phyloP scores from a whole-genome alignment of 2,888 invertebrate genomes.

The Oxycera nigricornis region DNA sequence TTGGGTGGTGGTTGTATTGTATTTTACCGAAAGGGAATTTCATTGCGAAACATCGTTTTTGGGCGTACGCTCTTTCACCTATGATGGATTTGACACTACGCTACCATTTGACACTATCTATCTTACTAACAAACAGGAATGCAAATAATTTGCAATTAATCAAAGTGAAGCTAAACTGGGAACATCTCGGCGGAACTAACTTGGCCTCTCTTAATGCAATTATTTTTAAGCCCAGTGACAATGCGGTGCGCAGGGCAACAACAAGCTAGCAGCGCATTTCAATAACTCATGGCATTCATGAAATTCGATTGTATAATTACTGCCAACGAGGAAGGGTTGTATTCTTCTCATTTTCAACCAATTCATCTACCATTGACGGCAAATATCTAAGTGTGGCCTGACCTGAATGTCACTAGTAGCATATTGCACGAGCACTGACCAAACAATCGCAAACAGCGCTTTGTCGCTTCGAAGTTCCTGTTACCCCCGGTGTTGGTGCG shows the following conservation, averaged over 20 bases:
- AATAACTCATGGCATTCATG: slow-evolving; percentile 38
- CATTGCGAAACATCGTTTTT: too few relatives aligned
- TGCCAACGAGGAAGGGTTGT: slow-evolving; percentile 20
- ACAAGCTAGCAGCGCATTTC: slow-evolving; percentile 19
- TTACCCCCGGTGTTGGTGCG: too few relatives aligned
- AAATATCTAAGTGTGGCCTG: slow-evolving; percentile 21
- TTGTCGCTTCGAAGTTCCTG: too few relatives aligned
- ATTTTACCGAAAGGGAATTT: too few relatives aligned
- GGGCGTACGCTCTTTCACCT: too few relatives aligned
- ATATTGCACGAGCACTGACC: too few relatives aligned
- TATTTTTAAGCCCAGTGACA: slow-evolving; percentile 34
- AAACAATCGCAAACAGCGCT: too few relatives aligned
- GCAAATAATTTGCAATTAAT: slow-evolving; percentile 38
- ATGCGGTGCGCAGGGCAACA: background rate
- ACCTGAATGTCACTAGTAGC: too few relatives aligned
- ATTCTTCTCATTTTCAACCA: background rate
- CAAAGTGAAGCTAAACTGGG: slow-evolving; percentile 33
- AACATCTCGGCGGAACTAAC: slow-evolving; percentile 28
- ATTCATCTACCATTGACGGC: slow-evolving; percentile 11
- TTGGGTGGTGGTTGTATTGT: too few relatives aligned
- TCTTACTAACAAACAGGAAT: slow-evolving; percentile 28
- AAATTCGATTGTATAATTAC: slow-evolving; percentile 36
- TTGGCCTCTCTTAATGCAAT: slow-evolving; percentile 38
- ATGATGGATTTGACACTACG: too few relatives aligned
- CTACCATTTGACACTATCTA: too few relatives aligned